Evolutionary conservation across 2,888 invertebrate genomes (phyloP), one percentile per base, ranked within the genome.

Genomic region (Cenopis cana): DNA sequence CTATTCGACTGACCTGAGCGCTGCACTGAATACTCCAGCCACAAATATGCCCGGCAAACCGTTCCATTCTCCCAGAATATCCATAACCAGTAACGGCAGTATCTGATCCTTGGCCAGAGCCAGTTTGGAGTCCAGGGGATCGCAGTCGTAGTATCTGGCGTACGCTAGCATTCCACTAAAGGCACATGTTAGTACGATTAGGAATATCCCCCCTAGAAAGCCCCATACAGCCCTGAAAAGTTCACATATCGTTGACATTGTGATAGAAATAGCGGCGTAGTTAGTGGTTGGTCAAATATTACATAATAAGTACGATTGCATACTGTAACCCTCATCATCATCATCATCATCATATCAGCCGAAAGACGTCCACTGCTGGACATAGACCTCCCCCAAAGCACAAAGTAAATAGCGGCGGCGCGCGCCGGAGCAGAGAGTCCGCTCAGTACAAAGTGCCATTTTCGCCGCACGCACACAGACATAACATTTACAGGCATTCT

Each of bases 1-100:
- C 33, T 8, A 33, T 33, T 33, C 33, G 33, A 33, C 33, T 8
- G 33, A 95, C 96, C 97, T 98, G 29, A 98, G 93, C 17, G 98
- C 97, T 14, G 98, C 98, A 89, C 98, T 98, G 81, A 98, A 98
- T 0, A 98, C 96, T 33, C 98, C 98, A 54, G 98, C 97, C 0
- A 98, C 96, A 84, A 98, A 98, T 24, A 98, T 89, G 4, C 98
- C 98, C 0, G 98, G 96, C 76, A 98, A 89, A 2, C 98, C 98
- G 0, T 96, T 97, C 87, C 95, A 94, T 56, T 95, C 93, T 0
- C 96, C 95, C 17, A 98, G 85, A n/a, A 96, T 95, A 77, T 98
- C 96, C 97, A 98, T 97, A 14, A 98, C 98, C 67, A 97, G 90
- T 18, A 98, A 86, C 0, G 98, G 98, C 66, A 98, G 85, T 17